Percentiles rank a stretch among this genome's conserved stretches.
Conservation (phyloP, 1,140 invertebrate species). For the Paramacrobiotus metropolitanus region DNA sequence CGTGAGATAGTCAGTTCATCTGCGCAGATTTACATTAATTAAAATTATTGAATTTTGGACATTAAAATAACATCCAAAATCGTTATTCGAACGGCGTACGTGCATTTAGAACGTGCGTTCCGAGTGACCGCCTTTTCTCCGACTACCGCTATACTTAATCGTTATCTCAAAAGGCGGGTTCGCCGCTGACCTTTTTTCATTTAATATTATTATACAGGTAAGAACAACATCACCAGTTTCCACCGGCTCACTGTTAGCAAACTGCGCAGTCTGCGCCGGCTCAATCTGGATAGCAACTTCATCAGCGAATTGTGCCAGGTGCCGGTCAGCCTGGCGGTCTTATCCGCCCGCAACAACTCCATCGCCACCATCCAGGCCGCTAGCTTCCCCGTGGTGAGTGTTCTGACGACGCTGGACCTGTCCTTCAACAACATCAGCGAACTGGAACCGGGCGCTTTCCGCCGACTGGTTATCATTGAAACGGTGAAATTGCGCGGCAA, state of each 20-base stretch:
- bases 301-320: background rate
- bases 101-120: too few species aligned
- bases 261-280: background rate
- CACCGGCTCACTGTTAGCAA: background rate
- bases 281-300: slow-evolving; percentile 2
- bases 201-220: background rate
- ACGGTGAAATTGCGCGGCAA: background rate
- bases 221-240: slow-evolving; percentile 1
- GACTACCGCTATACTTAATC: too few species aligned
- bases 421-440: background rate
- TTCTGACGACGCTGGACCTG: background rate
- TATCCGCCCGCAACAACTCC: background rate
- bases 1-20: too few species aligned
- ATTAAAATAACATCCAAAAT: too few species aligned
- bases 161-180: too few species aligned
- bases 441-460: background rate
- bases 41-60: too few species aligned
- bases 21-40: too few species aligned
- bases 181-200: too few species aligned
- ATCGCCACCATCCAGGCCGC: background rate
- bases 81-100: too few species aligned
- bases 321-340: background rate
- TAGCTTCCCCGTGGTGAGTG: background rate
- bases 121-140: too few species aligned
- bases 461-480: background rate